These are phyloP conservation scores for Himalopsyche tibetana DNA, from an alignment of 2,888 invertebrate genomes.

Conservation along the genomic window DNA sequence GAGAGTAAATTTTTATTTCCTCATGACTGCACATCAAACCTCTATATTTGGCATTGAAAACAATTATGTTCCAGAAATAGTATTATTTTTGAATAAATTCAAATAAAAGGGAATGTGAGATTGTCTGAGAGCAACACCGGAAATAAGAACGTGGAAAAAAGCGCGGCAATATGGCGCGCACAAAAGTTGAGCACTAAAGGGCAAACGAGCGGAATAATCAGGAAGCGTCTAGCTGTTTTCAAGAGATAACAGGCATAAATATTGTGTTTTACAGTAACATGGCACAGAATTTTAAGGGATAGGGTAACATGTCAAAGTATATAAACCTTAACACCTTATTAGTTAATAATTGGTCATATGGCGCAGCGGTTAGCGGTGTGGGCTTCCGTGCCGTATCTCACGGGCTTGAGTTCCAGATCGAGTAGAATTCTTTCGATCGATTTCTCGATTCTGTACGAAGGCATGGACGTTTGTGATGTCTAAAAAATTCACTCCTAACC, in stretches of 20 bases:
- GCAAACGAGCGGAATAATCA: slow-evolving; percentile 61
- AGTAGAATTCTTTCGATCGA: too few relatives aligned
- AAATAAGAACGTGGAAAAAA: slow-evolving; percentile 45
- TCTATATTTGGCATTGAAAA: not conserved
- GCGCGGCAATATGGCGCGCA: slow-evolving; percentile 50
- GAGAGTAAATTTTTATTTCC: too few relatives aligned
- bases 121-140: slow-evolving; percentile 6
- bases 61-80: not conserved
- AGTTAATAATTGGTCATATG: too few relatives aligned
- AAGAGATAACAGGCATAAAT: slow-evolving; percentile 58
- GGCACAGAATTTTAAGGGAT: not conserved
- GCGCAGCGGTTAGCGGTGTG: too few relatives aligned
- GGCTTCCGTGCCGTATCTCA: too few relatives aligned
- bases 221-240: slow-evolving; percentile 53
- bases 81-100: slow-evolving; percentile 32
- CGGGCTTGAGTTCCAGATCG: too few relatives aligned
- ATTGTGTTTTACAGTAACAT: slow-evolving; percentile 52
- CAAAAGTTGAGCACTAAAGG: slow-evolving; percentile 59
- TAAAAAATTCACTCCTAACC: too few relatives aligned
- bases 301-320: not conserved
- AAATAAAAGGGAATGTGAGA: slow-evolving; percentile 6
- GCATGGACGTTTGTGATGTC: too few relatives aligned
- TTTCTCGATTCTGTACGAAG: too few relatives aligned
- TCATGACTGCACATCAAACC: too few relatives aligned
- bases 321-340: too few relatives aligned